phyloP scores from a whole-genome alignment of 2,797 vertebrate genomes.

The Hemibagrus guttatus region DNA sequence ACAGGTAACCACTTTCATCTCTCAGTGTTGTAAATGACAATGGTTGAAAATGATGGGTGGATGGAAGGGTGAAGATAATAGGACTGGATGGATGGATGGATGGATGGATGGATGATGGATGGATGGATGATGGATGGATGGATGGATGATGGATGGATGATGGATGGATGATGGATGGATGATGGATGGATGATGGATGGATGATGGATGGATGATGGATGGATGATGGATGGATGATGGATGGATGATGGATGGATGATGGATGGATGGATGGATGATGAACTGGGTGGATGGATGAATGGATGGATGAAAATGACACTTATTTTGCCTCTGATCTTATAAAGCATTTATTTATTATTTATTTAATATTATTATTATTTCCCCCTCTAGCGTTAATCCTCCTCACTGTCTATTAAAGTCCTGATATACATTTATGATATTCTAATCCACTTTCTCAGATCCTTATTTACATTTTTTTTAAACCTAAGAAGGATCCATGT shows the following conservation, averaged over 20 bases:
- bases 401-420: conserved; percentile 15
- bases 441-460: conserved; percentile 25
- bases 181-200: neutral
- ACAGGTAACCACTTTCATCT: conserved; percentile 74
- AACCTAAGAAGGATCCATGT: conserved; percentile 27
- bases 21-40: neutral
- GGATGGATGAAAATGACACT: neutral
- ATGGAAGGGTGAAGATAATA: no score
- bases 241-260: neutral
- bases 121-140: neutral
- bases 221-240: neutral
- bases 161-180: neutral
- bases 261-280: neutral
- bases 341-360: neutral
- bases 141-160: neutral
- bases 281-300: neutral
- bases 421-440: neutral
- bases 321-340: neutral
- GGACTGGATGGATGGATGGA: neutral
- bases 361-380: neutral
- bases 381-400: neutral
- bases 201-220: neutral
- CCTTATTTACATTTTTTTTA: neutral
- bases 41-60: no score
- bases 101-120: neutral